Evolutionary conservation across 2,113 vertebrate species (phyloP).

Genomic region (Larimichthys polyactis): DNA sequence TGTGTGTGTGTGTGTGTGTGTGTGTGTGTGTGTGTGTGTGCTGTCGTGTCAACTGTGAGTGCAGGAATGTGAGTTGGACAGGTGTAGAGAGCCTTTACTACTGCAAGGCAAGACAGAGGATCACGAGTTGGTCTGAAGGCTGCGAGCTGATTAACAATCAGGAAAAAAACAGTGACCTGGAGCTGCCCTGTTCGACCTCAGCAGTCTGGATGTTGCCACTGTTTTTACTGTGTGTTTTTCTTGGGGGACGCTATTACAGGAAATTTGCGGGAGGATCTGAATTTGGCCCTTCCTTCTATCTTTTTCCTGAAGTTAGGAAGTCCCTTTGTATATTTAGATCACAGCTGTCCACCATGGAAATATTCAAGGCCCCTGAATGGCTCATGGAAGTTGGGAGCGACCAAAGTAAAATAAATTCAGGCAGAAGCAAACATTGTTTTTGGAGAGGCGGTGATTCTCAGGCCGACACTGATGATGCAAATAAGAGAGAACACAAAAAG

Average conservation of each 20-base stretch:
- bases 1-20: not conserved
- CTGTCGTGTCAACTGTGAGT: conserved; percentile 8
- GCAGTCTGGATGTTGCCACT: not conserved
- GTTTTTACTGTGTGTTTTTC: conserved; percentile 24
- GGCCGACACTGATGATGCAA: not conserved
- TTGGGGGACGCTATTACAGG: conserved; percentile 53
- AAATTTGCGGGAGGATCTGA: conserved; percentile 66
- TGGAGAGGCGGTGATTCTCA: not conserved
- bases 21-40: not conserved
- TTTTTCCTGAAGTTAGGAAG: conserved; percentile 83
- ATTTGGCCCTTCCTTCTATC: conserved; percentile 59
- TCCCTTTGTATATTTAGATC: conserved; percentile 81
- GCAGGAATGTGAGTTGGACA: conserved; percentile 46
- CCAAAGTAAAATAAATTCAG: conserved; percentile 22
- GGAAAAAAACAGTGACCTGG: not conserved
- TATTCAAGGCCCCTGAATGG: conserved; percentile 65
- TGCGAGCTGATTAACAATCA: not conserved
- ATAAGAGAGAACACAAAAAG: too few species aligned
- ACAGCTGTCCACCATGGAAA: conserved; percentile 82
- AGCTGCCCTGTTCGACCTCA: conserved; percentile 17
- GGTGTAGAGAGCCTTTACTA: not conserved
- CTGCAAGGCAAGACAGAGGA: not conserved
- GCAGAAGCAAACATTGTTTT: not conserved
- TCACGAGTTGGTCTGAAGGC: not conserved
- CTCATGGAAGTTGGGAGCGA: conserved; percentile 47